These are phyloP conservation scores for Polylopha cassiicola DNA, from an alignment of 2,888 invertebrate species.

Conservation along the genomic window DNA sequence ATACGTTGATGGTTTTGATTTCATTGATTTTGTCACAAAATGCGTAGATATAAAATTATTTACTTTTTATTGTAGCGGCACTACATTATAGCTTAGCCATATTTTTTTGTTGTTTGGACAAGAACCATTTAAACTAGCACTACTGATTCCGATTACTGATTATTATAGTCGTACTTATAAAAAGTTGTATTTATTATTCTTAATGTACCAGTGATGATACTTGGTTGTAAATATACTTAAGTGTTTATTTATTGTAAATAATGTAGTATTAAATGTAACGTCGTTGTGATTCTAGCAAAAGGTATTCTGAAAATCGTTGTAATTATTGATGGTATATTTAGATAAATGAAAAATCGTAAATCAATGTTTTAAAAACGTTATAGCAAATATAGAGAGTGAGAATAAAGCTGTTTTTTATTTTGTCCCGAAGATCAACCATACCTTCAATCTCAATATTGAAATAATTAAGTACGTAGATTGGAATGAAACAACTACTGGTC, in stretches of 20 bases:
- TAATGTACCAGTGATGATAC: conserved; percentile 41
- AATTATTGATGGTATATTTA: conserved; percentile 40
- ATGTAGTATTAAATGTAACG: conserved; percentile 45
- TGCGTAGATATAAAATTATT: no score
- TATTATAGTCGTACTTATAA: conserved; percentile 25
- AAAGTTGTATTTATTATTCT: conserved; percentile 36
- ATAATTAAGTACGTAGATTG: conserved; percentile 11
- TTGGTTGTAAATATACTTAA: conserved; percentile 57
- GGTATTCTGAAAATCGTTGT: conserved; percentile 27
- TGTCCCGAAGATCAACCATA: conserved; percentile 9
- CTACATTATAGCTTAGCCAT: no score
- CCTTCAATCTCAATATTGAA: conserved; percentile 1
- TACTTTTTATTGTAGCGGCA: no score
- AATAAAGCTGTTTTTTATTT: conserved; percentile 38
- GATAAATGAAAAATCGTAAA: conserved; percentile 37
- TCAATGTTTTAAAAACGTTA: conserved; percentile 59
- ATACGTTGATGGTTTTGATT: no score
- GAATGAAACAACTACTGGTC: no score
- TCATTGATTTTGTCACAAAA: no score
- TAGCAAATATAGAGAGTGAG: conserved; percentile 63
- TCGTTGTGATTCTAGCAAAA: conserved; percentile 66
- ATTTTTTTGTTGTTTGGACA: no score
- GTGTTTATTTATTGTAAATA: conserved; percentile 66
- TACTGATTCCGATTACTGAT: conserved; percentile 13
- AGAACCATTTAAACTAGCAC: no score